Percentiles rank a stretch among this genome's conserved stretches.
phyloP scores from a whole-genome alignment of 2,113 vertebrate genomes.

The Bolborhynchus lineola region DNA sequence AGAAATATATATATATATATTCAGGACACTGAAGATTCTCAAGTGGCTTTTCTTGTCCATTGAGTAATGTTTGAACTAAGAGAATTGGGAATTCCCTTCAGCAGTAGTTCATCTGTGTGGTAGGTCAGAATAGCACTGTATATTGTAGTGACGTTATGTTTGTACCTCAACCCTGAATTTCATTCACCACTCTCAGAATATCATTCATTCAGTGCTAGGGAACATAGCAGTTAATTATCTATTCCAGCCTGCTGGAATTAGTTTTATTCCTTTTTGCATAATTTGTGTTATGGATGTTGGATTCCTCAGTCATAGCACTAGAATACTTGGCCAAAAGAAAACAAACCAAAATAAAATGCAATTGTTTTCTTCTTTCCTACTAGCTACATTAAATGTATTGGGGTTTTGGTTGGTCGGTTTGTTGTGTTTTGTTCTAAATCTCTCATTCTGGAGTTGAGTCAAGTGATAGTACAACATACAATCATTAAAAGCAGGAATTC shows the following conservation, averaged over 20 bases:
- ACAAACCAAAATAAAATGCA: background rate
- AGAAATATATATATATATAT: background rate
- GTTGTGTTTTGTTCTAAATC: background rate
- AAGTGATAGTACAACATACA: background rate
- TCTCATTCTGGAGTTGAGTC: background rate
- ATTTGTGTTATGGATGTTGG: background rate
- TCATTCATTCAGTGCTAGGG: background rate
- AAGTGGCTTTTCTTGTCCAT: background rate
- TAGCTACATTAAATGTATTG: background rate
- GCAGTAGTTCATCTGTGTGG: background rate
- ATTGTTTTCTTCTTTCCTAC: background rate
- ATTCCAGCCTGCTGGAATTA: background rate
- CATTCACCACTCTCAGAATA: background rate
- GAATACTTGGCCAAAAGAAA: background rate
- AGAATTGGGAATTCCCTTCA: background rate
- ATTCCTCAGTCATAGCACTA: background rate
- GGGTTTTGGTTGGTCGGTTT: background rate
- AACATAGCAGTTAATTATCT: background rate
- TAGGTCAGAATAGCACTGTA: background rate
- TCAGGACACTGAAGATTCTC: background rate
- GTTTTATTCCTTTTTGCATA: background rate
- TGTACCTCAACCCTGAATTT: background rate
- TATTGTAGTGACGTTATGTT: rapidly evolving
- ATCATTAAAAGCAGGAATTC: background rate
- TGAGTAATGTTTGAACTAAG: background rate